These are phyloP conservation scores for Aphidius colemani DNA, from an alignment of 2,888 invertebrate species.

Conservation along the genomic window DNA sequence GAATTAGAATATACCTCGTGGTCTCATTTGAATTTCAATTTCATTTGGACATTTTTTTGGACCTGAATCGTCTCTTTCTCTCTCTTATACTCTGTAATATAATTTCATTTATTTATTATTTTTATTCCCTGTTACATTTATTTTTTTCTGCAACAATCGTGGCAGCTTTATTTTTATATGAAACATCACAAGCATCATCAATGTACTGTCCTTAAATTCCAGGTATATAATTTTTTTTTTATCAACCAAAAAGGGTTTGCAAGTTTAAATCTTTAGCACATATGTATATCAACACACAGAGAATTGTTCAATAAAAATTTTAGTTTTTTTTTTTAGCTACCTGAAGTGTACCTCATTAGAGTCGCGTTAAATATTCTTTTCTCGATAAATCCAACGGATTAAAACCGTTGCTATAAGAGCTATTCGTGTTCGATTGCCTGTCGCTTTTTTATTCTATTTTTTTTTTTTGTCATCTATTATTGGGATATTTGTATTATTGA, in stretches of 20 bases:
- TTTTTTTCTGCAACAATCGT: conserved; percentile 34
- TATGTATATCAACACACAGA: no score
- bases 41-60: conserved; percentile 33
- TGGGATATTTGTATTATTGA: no score
- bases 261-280: no score
- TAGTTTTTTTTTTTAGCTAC: conserved; percentile 23
- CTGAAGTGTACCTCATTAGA: conserved; percentile 54
- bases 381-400: conserved; percentile 13
- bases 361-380: conserved; percentile 48
- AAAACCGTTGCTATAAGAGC: not conserved
- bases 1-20: conserved; percentile 61
- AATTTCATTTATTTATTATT: no score
- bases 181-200: no score
- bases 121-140: conserved; percentile 16
- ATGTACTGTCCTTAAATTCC: no score
- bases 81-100: conserved; percentile 19
- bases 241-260: no score
- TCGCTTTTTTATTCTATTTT: no score
- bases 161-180: conserved; percentile 8
- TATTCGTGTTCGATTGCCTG: no score
- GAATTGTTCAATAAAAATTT: no score
- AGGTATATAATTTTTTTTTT: no score
- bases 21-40: conserved; percentile 61
- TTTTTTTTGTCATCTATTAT: no score
- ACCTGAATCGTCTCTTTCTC: conserved; percentile 24